Conservation (phyloP, 2,113 vertebrate species). For the Psittacula cyanocephala region DNA sequence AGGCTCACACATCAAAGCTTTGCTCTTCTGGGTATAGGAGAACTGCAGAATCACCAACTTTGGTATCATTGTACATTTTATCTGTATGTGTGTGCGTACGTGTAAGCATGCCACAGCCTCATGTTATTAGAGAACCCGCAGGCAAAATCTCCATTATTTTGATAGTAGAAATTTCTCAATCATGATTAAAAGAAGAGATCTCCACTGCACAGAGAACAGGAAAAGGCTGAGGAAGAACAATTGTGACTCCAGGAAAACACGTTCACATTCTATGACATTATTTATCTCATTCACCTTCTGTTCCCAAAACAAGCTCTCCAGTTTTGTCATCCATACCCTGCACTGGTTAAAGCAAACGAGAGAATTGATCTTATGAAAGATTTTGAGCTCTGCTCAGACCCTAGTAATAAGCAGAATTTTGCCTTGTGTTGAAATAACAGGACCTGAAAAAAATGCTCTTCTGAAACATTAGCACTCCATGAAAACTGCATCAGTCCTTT, state of each 20-base stretch:
- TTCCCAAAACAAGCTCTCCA: background rate
- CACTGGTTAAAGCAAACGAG: background rate
- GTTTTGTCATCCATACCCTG: background rate
- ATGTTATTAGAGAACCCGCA: background rate
- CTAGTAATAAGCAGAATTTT: background rate
- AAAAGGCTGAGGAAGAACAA: background rate
- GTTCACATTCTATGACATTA: accelerated
- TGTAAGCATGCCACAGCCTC: background rate
- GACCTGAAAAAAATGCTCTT: background rate
- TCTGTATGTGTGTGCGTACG: too few species aligned
- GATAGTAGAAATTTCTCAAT: background rate
- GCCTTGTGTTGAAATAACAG: background rate
- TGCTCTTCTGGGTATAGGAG: background rate
- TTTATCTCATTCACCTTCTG: background rate
- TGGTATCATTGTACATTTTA: background rate
- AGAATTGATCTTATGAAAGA: background rate
- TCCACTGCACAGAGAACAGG: background rate
- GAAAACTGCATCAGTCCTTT: background rate
- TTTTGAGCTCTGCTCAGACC: background rate
- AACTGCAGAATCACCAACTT: background rate
- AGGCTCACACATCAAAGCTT: background rate
- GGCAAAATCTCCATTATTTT: background rate
- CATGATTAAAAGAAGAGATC: background rate
- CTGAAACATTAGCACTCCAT: background rate
- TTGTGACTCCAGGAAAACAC: background rate